Conservation (phyloP, 2,113 vertebrate species). For the Mola mola region DNA sequence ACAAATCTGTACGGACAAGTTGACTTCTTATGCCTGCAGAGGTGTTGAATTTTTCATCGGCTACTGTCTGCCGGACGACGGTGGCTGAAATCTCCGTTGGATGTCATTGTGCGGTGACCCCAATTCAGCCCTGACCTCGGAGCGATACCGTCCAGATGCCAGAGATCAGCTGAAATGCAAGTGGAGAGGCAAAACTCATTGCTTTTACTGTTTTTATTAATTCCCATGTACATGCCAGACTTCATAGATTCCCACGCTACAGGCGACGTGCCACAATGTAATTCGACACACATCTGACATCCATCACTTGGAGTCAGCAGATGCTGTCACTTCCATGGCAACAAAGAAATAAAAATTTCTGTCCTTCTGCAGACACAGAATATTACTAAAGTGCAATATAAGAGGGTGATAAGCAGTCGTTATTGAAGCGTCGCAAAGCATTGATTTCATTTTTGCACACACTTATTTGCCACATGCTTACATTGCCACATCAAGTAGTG, state of each 20-base stretch:
- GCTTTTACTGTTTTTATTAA: constrained; percentile 48
- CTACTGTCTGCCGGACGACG: constrained; percentile 57
- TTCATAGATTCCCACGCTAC: constrained; percentile 32
- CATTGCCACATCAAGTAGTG: constrained; percentile 47
- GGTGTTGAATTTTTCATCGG: constrained; percentile 69
- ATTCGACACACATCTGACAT: constrained; percentile 61
- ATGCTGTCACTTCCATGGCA: constrained; percentile 59
- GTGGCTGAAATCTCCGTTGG: constrained; percentile 50
- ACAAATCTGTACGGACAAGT: constrained; percentile 61
- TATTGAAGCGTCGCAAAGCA: constrained; percentile 33
- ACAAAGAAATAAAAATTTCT: constrained; percentile 58
- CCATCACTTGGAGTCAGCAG: constrained; percentile 51
- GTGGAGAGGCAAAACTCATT: constrained; percentile 16
- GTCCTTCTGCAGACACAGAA: constrained; percentile 27
- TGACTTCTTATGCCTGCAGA: constrained; percentile 53
- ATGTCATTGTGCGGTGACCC: constrained; percentile 41
- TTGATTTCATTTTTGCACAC: constrained; percentile 39
- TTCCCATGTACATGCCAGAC: constrained; percentile 30
- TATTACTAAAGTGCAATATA: constrained; percentile 49
- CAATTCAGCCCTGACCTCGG: constrained; percentile 10
- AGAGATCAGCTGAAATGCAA: constrained; percentile 40
- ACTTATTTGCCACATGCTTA: constrained; percentile 2
- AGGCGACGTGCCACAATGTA: constrained; percentile 21
- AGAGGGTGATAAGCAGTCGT: constrained; percentile 44
- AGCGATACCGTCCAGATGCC: constrained; percentile 8